These are phyloP conservation scores for Globodera rostochiensis DNA, from an alignment of 1,140 invertebrate species.

Conservation along the genomic window DNA sequence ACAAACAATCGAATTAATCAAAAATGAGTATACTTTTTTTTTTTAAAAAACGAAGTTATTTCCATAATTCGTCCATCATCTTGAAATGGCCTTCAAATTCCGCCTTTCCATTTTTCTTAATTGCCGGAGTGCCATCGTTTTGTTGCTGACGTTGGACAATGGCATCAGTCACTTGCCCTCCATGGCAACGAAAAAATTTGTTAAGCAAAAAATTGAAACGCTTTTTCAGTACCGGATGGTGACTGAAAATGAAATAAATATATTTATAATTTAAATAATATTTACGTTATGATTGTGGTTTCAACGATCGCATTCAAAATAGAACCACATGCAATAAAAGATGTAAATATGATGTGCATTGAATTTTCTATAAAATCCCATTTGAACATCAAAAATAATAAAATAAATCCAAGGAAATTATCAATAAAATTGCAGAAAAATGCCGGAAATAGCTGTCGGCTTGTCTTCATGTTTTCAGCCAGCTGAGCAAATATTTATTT, in stretches of 20 bases:
- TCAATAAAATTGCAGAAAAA: slow-evolving; percentile 11
- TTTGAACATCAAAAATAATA: neutral
- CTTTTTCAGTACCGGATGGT: slow-evolving; percentile 9
- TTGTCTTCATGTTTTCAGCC: slow-evolving; percentile 7
- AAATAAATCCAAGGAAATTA: neutral
- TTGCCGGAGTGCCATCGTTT: too few species aligned
- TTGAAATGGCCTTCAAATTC: too few species aligned
- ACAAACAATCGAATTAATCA: too few species aligned
- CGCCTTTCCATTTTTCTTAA: too few species aligned
- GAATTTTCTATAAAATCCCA: neutral
- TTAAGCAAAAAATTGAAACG: neutral
- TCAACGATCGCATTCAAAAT: slow-evolving; percentile 2
- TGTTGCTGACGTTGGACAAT: too few species aligned
- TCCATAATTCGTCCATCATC: too few species aligned
- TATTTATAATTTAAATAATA: neutral
- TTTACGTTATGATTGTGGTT: slow-evolving; percentile 1
- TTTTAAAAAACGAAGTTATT: too few species aligned
- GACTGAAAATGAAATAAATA: neutral
- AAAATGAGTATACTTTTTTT: too few species aligned
- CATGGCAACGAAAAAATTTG: slow-evolving; percentile 10
- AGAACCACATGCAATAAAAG: neutral
- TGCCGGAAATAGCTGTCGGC: neutral
- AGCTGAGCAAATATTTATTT: neutral
- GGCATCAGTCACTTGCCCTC: neutral
- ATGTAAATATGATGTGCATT: neutral